Base-by-base conservation (phyloP, 2,113 vertebrate species). In the Callaeas wilsoni region DNA sequence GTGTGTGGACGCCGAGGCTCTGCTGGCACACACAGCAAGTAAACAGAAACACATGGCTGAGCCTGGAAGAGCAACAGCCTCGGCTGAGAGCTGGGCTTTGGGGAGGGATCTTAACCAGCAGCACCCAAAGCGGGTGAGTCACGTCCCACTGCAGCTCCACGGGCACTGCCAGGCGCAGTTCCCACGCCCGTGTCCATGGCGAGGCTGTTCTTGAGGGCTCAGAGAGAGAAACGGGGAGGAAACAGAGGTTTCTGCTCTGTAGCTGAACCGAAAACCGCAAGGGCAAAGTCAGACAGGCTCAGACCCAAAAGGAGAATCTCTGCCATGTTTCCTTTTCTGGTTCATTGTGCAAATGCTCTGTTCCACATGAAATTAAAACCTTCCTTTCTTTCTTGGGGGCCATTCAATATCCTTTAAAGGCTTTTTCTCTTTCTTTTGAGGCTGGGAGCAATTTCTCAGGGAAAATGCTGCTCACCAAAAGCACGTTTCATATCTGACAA, bases 1-100 rank as follows among this genome's bases (percentile, higher is more conserved):
- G 42, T 70, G n/a, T 80, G 21, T 67, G 86, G 80, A 90, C 1
- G 35, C 0, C 5, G 87, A 52, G 75, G 82, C 88, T 87, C 55
- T 7, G 69, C 91, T 80, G 87, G 91, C 84, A 87, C 81, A 57
- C 49, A 22, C 50, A 29, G 46, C 42, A 2, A 46, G 49, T 94
- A 96, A 96, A 79, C 87, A 95, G 73, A 75, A 97, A 82, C 95
- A 95, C 84, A 94, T 95, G 95, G 73, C 74, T 46, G 37, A 65
- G 87, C 49, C 55, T 12, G 87, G n/a, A 85, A 20, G 59, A 93
- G 87, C 77, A 56, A 5, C 11, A 92, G 29, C 67, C 52, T 53
- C 12, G 6, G 77, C 80, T 27, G 35, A 8, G 87, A 75, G 77
- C 44, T 9, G 67, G 56, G 33, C 10, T 42, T 56, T 27, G 60